These are phyloP conservation scores for Spodoptera littoralis DNA, from an alignment of 2,888 invertebrate genomes.

Conservation along the genomic window DNA sequence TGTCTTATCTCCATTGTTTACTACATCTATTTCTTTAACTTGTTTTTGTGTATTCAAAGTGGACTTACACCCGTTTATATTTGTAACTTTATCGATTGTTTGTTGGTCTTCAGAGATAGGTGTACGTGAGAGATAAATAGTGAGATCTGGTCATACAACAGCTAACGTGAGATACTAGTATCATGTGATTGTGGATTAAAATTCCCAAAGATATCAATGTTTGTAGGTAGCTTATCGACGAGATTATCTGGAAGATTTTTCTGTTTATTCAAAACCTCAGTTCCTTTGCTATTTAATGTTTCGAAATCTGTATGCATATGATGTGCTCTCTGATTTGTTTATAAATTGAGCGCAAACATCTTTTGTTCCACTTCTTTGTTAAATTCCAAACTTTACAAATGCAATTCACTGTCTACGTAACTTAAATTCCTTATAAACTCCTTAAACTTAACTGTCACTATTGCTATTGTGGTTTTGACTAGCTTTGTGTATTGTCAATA, in stretches of 20 bases:
- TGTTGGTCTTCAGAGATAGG: conserved; percentile 8
- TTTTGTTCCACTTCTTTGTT: no score
- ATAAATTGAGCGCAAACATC: no score
- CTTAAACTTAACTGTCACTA: no score
- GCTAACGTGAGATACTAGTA: conserved; percentile 19
- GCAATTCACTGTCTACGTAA: no score
- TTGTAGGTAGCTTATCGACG: conserved; percentile 34
- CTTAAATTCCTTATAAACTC: no score
- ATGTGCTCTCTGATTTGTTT: no score
- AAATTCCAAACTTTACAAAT: no score
- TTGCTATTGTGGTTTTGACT: no score
- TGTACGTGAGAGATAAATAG: conserved; percentile 22
- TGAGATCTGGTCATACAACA: conserved; percentile 9
- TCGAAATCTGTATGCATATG: neutral
- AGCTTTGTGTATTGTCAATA: no score
- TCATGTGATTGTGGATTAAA: conserved; percentile 41
- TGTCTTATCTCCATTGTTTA: conserved; percentile 6
- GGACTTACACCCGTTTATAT: conserved; percentile 21
- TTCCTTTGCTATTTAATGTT: neutral
- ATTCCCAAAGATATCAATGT: conserved; percentile 38
- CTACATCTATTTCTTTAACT: conserved; percentile 3
- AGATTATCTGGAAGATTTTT: conserved; percentile 29
- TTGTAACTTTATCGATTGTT: conserved; percentile 6
- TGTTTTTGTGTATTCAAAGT: conserved; percentile 10
- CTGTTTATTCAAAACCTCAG: conserved; percentile 10